These are phyloP conservation scores for Aproaerema taeniolella DNA, from an alignment of 2,888 invertebrate genomes.

Conservation along the genomic window DNA sequence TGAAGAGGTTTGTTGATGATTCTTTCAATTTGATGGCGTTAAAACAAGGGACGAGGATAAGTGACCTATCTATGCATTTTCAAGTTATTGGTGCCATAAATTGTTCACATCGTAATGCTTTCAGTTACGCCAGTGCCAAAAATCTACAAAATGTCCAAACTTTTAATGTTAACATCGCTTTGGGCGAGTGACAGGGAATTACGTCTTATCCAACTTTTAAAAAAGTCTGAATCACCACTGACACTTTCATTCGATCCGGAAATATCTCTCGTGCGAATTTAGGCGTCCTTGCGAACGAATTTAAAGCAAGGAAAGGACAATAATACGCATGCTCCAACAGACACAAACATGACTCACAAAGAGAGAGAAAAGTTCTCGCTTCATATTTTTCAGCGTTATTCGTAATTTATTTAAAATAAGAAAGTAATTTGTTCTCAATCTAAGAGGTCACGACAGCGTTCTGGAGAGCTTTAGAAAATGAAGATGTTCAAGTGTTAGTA, in stretches of 20 bases:
- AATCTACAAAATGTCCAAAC: constrained; percentile 48
- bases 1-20: too few species aligned
- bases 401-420: constrained; percentile 12
- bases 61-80: too few species aligned
- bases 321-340: constrained; percentile 41
- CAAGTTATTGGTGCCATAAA: constrained; percentile 27
- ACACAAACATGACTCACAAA: constrained; percentile 44
- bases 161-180: constrained; percentile 51
- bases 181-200: constrained; percentile 55
- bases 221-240: constrained; percentile 67
- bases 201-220: constrained; percentile 48
- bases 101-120: constrained; percentile 31
- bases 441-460: constrained; percentile 9
- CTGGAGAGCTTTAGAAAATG: constrained; percentile 23
- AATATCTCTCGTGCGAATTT: constrained; percentile 62
- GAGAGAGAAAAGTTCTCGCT: constrained; percentile 20
- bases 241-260: constrained; percentile 67
- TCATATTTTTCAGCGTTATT: constrained; percentile 14
- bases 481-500: constrained; percentile 29
- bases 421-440: constrained; percentile 2
- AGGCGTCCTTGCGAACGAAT: constrained; percentile 68
- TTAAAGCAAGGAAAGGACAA: constrained; percentile 62
- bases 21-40: too few species aligned
- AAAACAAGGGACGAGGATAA: too few species aligned
- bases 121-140: constrained; percentile 45